These are phyloP conservation scores for Paragorgia papillata DNA, from an alignment of 92 coral and sea anemone species.

Conservation along the genomic window DNA sequence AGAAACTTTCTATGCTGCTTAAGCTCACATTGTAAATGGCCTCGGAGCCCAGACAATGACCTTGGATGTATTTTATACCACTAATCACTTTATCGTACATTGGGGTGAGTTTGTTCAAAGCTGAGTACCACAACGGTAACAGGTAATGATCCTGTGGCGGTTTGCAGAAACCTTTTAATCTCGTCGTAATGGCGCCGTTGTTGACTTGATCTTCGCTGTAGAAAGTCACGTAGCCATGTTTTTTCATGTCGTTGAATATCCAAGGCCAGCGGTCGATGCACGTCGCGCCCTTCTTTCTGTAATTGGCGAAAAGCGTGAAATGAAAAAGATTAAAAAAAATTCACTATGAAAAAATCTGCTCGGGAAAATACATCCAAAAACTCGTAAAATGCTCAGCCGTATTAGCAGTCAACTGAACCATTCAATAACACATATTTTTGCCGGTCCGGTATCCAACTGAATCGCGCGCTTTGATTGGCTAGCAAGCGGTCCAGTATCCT, in stretches of 20 bases:
- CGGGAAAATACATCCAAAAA: neutral
- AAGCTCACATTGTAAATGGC: slow-evolving; percentile 79
- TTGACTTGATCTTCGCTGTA: slow-evolving; percentile 76
- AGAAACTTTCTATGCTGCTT: slow-evolving; percentile 71
- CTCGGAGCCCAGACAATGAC: slow-evolving; percentile 70
- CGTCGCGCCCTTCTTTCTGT: slow-evolving; percentile 30
- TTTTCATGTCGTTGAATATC: slow-evolving; percentile 65
- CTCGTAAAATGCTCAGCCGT: neutral
- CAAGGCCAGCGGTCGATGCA: slow-evolving; percentile 84
- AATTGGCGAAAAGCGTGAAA: slow-evolving; percentile 37
- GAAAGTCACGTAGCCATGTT: slow-evolving; percentile 70
- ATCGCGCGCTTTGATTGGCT: too few species aligned
- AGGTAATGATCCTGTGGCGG: slow-evolving; percentile 75
- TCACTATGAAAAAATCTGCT: neutral
- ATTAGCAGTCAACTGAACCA: too few species aligned
- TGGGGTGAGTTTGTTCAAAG: slow-evolving; percentile 53
- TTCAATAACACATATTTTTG: too few species aligned
- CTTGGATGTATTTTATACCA: slow-evolving; percentile 62
- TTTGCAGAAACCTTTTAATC: slow-evolving; percentile 68
- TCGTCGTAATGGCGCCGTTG: slow-evolving; percentile 69
- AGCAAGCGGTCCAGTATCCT: too few species aligned
- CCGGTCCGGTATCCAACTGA: too few species aligned
- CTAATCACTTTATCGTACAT: slow-evolving; percentile 50
- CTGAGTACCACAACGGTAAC: slow-evolving; percentile 82
- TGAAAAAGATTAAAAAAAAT: neutral